phyloP scores from a whole-genome alignment of 2,797 vertebrate species.

The Yasuhikotakia modesta region DNA sequence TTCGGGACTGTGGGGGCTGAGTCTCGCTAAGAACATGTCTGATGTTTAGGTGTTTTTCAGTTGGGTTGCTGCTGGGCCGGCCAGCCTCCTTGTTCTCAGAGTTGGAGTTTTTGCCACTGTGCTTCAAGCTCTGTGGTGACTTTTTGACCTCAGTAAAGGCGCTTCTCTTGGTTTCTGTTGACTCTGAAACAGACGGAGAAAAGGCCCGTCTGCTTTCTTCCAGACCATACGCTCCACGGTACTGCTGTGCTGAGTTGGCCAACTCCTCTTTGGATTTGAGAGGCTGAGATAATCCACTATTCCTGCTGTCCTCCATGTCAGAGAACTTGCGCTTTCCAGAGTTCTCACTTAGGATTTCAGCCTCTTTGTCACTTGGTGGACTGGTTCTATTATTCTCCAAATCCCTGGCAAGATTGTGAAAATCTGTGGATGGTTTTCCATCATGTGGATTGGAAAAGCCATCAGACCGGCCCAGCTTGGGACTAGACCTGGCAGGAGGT shows the following conservation, averaged over 20 bases:
- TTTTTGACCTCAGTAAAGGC: conserved; percentile 97
- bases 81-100: conserved; percentile 82
- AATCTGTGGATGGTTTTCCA: conserved; percentile 91
- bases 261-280: conserved; percentile 87
- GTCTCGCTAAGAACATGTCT: conserved; percentile 81
- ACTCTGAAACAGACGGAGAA: conserved; percentile 78
- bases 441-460: conserved; percentile 71
- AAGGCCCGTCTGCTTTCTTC: conserved; percentile 85
- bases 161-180: conserved; percentile 85
- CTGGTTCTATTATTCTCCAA: conserved; percentile 86
- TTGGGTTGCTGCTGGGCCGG: conserved; percentile 66
- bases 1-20: conserved; percentile 73
- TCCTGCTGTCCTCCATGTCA: conserved; percentile 73
- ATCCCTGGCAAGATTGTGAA: conserved; percentile 93
- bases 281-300: conserved; percentile 68
- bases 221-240: conserved; percentile 81
- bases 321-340: conserved; percentile 87
- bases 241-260: conserved; percentile 87
- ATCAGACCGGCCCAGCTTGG: conserved; percentile 75
- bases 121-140: conserved; percentile 73
- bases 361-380: conserved; percentile 80
- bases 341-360: conserved; percentile 78
- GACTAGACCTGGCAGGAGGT: conserved; percentile 68
- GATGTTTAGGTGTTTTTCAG: conserved; percentile 78
- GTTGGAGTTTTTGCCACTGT: conserved; percentile 75